These are phyloP conservation scores for Trichogramma dendrolimi DNA, from an alignment of 2,888 invertebrate species.

Conservation along the genomic window DNA sequence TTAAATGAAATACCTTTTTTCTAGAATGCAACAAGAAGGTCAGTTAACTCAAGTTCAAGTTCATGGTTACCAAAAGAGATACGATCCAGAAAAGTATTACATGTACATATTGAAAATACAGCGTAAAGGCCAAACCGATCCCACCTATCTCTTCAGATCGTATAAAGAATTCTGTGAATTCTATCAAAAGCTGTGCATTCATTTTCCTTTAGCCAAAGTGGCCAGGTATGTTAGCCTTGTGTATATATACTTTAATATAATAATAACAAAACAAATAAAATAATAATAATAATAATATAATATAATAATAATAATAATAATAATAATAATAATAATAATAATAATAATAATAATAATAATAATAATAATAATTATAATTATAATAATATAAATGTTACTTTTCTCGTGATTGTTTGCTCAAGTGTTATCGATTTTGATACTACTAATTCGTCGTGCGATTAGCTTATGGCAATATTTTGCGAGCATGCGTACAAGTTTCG, in stretches of 20 bases:
- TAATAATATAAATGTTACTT: background rate
- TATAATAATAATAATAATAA: no score
- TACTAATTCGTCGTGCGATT: no score
- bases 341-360: no score
- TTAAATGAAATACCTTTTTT: constrained; percentile 28
- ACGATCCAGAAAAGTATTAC: constrained; percentile 96
- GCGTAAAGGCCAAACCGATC: constrained; percentile 79
- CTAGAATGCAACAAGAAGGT: constrained; percentile 84
- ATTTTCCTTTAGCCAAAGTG: constrained; percentile 86
- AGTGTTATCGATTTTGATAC: no score
- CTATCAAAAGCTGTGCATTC: constrained; percentile 86
- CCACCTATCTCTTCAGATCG: constrained; percentile 84
- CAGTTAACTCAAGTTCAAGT: constrained; percentile 80
- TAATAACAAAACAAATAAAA: no score
- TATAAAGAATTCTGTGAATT: constrained; percentile 97
- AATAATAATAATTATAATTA: no score
- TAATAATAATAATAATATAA: background rate
- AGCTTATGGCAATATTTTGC: no score
- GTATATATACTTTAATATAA: constrained; percentile 23
- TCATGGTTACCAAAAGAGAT: constrained; percentile 87
- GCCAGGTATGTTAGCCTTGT: constrained; percentile 65
- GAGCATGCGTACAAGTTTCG: no score
- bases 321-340: no score
- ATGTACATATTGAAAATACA: constrained; percentile 83
- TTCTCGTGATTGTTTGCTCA: background rate